Base-by-base conservation (phyloP, 1,140 invertebrate genomes). In the Euschistus heros region DNA sequence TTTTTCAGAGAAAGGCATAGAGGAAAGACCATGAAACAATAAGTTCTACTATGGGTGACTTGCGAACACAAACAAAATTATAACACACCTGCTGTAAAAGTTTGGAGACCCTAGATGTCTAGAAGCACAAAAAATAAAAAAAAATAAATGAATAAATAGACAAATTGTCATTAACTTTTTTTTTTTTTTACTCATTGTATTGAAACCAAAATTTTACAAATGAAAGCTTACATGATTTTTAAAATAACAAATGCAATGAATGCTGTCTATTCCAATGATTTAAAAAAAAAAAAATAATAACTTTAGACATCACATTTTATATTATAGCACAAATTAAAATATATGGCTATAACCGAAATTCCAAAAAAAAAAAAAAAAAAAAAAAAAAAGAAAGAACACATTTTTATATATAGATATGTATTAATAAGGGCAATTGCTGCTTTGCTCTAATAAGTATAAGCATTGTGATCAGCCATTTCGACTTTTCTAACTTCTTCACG, bases 41-140 rank as follows among this genome's bases (percentile, higher is more conserved):
- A 37, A 37, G 47, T 47, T 63, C 33, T 20, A 24, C 63, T 64
- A 30, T 64, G 18, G 63, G 63, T 30, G 63, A 54, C 17, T 64
- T 50, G 22, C 27, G 30, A 61, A 20, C 59, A 61, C 18, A 44
- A 8, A 61, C 22, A 44, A 37, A 42, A 22, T 61, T 37, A 44
- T 18, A 55, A 64, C 63, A 64, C 63, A 64, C 63, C 63, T 64
- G 63, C 18, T 64, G 17, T 30, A 64, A 42, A 42, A 64, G 63
- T 30, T 64, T 64, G 63, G 46, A 52, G 63, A 64, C 63, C 63
- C 47, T 64, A 54, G 63, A 44, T 52, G 63, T 44, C 63, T 64
- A 54, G 63, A 64, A 64, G 63, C 63, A 64, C 8, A 18, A 64
- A 50, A 64, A 64, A 54, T 50, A 52, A 22, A 46, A 63, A 63